Base-by-base conservation (phyloP, 2,888 invertebrate species). In the Cinara cedri region DNA sequence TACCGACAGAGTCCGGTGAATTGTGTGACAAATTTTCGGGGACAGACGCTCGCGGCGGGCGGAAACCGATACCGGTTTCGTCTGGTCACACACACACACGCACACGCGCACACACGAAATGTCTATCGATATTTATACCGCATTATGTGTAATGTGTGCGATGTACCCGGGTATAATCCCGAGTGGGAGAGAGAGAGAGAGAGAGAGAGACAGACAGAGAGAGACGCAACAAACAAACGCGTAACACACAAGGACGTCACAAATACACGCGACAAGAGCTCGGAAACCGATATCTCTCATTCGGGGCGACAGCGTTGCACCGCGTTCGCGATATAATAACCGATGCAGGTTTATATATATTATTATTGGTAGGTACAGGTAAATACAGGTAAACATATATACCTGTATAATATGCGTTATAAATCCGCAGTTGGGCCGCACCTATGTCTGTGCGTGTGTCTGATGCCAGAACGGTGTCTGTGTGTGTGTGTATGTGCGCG, bases 21-120 rank as follows among this genome's bases (percentile, higher is more conserved):
- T 68, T 49, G 76, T 68, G 76, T 76, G 76, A 76, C 76, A 76
- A 68, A 76, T 76, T 76, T 76, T 76, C 46, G 76, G 68, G n/a
- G 46, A 55, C 66, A 19, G 66, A 68, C 76, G 55, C n/a, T n/a
- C n/a, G 34, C 34, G 34, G 34, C 34, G 34, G 68, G 46, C 66
- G 66, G 76, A 68, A 68, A 76, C 68, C 57, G 68, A 76, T 76
- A 76, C 76, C 76, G 76, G 76, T 76, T 76, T 60, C 51, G 57
- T 68, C 68, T 68, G 76, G 68, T 57, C 57, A 57, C 66, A 60
- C 24, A 46, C 13, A 21, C 16, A 44, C 16, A 74, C 16, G 11
- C 42, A 24, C 21, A 54, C 54, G 8, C 42, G 46, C 16, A 34
- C 46, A 1, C 19, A 24, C 46, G 16, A 3, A 66, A 14, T n/a